Evolutionary conservation across 1,140 invertebrate species (phyloP), one percentile per base, ranked within the genome.

Genomic region (Pseudomyrmex pallidus): DNA sequence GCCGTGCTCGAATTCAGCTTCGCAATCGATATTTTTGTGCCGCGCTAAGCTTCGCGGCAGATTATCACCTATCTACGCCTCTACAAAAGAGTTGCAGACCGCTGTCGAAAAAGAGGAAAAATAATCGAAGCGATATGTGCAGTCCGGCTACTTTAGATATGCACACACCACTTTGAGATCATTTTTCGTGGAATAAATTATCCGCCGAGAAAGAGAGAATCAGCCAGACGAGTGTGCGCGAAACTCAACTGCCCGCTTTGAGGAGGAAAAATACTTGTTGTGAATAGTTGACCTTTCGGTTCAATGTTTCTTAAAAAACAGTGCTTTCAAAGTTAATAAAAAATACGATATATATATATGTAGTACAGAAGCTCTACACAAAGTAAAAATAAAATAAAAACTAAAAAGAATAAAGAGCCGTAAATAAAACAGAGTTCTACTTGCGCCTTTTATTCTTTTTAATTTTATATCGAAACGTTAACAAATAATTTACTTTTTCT

Each of bases 1-100:
- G 35, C 76, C 54, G 15, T 44, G 54, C 66, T 70, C 76, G 66
- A 80, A 80, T 70, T 80, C 64, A 80, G 59, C 64, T 20, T 80
- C 76, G 76, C 66, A 80, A 80, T 72, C 76, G 76, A 80, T 80
- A 80, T 80, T 80, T 80, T 70, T 59, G 56, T 48, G 76, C 52
- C 52, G 64, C 35, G 63, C 76, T 78, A 78, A 78, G 46, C 20
- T 78, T 22, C 20, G 44, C 76, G 76, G 61, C 76, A 72, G 66
- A 80, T 80, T 80, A 80, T 15, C 76, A 78, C 76, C 76, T 80
- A 80, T 80, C 76, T 72, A 12, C 48, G 48, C 25, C 25, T 78
- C 35, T 66, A 50, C 48, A 59, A 61, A 80, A 17, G 13, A 35
- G 44, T 22, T 12, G 68, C 20, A 17, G 13, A 46, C n/a, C 13